Percentiles rank a stretch among this genome's conserved stretches.
Conservation (phyloP, 2,888 invertebrate species). For the Diaperis boleti region DNA sequence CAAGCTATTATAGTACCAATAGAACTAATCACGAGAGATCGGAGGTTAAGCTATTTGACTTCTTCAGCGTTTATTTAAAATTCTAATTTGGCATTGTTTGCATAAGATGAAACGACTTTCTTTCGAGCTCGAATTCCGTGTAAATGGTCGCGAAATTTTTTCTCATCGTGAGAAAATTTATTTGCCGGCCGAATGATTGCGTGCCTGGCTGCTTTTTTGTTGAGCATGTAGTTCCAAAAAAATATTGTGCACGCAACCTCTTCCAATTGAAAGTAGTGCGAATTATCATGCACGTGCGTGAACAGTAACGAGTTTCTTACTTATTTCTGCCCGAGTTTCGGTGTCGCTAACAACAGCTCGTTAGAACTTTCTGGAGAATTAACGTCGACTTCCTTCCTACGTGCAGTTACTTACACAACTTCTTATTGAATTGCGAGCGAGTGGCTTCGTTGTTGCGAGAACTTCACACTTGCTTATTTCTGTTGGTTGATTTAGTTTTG, state of each 20-base stretch:
- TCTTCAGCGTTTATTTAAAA: slow-evolving; percentile 8
- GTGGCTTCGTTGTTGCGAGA: not conserved
- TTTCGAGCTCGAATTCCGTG: slow-evolving; percentile 1
- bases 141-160: slow-evolving; percentile 15
- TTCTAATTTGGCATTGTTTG: not conserved
- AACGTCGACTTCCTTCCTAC: slow-evolving; percentile 1
- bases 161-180: slow-evolving; percentile 18
- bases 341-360: not conserved
- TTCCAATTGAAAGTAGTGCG: slow-evolving; percentile 4
- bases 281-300: not conserved
- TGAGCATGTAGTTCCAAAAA: slow-evolving; percentile 9
- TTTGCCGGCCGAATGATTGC: slow-evolving; percentile 8
- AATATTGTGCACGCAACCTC: slow-evolving; percentile 5
- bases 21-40: slow-evolving; percentile 4
- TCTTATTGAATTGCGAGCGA: not conserved
- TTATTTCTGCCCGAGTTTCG: not conserved
- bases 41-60: slow-evolving; percentile 16
- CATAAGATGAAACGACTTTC: not conserved
- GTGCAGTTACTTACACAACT: not conserved
- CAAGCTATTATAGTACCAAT: slow-evolving; percentile 1
- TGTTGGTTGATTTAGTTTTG: slow-evolving; percentile 10
- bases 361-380: not conserved
- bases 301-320: not conserved
- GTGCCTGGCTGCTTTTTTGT: not conserved
- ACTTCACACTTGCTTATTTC: slow-evolving; percentile 7